Base-by-base conservation (phyloP, 2,888 invertebrate species). In the Thelaira solivaga region DNA sequence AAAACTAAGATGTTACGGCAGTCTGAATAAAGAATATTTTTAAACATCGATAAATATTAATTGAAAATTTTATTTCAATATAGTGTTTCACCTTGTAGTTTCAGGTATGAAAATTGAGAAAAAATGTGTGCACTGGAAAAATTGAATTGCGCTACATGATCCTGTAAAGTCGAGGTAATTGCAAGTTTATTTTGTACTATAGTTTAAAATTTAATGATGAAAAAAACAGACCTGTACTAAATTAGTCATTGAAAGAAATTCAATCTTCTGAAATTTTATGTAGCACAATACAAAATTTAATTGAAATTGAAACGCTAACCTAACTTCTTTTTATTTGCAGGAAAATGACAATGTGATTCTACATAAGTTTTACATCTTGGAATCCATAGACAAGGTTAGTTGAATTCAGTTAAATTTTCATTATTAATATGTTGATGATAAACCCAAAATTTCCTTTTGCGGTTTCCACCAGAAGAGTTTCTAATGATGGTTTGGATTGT, bases 391-490 rank as follows among this genome's bases (percentile, higher is more conserved):
- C n/a, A 13, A 39, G 65, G 76, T 80, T 65, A 26, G 73, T 73
- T 65, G 1, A 20, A 6, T 13, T 18, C 4, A 5, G 20, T 51
- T 51, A 11, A 1, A 20, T 24, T 53, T 22, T 49, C 29, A 13
- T 29, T 22, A 4, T 68, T 49, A 8, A 79, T 73, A 80, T 85
- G n/a, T n/a, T n/a, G 84, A 85, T 85, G 84, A 85, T 45, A 67
- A 39, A 59, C 62, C 81, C 83, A 79, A 89, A 81, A 90, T 90
- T 90, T 81, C 83, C 92, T 92, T 92, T 92, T 91, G 92, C 91
- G 92, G 92, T 93, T 93, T 92, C 92, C 92, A 90, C 92, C 91
- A 90, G 91, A 92, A 91, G 90, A 34, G 80, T 78, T 59, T 79
- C 84, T 85, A 83, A 81, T 84, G 84, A 84, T 82, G 88, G 89